A percentile compares a stretch with the other conserved stretches of the same genome.
phyloP scores from a whole-genome alignment of 1,140 invertebrate genomes.

The Brachionus rotundiformis region DNA sequence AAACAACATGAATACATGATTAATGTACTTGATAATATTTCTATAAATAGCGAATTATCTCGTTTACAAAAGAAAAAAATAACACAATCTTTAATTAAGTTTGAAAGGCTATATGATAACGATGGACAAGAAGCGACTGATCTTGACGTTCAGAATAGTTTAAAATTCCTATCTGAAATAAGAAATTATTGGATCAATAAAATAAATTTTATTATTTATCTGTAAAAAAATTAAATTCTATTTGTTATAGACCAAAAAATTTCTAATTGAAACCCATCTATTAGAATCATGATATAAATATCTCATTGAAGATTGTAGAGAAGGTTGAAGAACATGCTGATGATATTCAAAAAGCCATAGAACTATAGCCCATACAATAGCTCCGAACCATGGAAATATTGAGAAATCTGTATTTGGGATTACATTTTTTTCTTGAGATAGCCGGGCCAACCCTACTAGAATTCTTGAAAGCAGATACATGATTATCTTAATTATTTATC shows the following conservation, averaged over 20 bases:
- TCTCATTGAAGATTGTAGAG: constrained; percentile 66
- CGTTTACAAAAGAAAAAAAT: neutral
- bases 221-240: too few relatives aligned
- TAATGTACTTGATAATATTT: neutral
- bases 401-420: constrained; percentile 59
- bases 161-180: neutral
- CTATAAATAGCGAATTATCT: neutral
- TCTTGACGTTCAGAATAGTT: constrained; percentile 36
- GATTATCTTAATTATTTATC: constrained; percentile 64
- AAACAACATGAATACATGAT: constrained; percentile 23
- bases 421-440: constrained; percentile 64
- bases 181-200: too few relatives aligned
- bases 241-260: constrained; percentile 66
- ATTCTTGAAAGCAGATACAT: constrained; percentile 67
- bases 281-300: constrained; percentile 68
- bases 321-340: constrained; percentile 64
- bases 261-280: constrained; percentile 62
- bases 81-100: neutral
- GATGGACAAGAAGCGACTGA: constrained; percentile 31
- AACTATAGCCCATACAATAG: constrained; percentile 66
- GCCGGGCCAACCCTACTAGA: constrained; percentile 64
- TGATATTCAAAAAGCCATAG: constrained; percentile 68
- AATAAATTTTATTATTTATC: too few relatives aligned
- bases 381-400: constrained; percentile 66
- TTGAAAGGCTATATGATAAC: neutral